Evolutionary conservation across 2,113 vertebrate species (phyloP).

Genomic region (Mobula birostris): DNA sequence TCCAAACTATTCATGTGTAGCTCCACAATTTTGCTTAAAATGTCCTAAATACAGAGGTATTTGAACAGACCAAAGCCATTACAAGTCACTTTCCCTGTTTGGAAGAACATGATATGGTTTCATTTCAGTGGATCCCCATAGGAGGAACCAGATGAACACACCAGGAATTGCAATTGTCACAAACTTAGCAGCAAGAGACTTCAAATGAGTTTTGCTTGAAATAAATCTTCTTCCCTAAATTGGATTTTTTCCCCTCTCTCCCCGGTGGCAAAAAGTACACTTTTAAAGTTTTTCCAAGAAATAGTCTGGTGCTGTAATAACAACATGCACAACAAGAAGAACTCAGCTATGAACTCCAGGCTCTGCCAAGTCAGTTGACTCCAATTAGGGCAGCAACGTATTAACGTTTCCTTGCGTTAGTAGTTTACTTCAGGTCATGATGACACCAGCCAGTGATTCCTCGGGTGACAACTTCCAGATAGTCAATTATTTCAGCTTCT

Average conservation of each 20-base stretch:
- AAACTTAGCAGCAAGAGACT: not conserved
- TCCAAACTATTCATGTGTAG: not conserved
- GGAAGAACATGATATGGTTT: not conserved
- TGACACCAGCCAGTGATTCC: too few relatives aligned
- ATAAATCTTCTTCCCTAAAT: not conserved
- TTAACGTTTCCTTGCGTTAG: not conserved
- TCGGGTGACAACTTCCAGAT: too few relatives aligned
- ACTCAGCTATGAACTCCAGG: not conserved
- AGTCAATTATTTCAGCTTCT: too few relatives aligned
- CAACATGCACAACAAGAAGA: not conserved
- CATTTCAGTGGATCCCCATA: not conserved
- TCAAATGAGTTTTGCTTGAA: not conserved
- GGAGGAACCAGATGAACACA: not conserved
- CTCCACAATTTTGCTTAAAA: not conserved
- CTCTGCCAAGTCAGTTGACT: not conserved
- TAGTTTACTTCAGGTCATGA: too few relatives aligned
- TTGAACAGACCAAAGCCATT: not conserved
- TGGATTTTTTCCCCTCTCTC: not conserved
- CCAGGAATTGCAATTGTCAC: not conserved
- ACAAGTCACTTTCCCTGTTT: not conserved
- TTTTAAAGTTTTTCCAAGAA: not conserved
- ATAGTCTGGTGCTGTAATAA: not conserved
- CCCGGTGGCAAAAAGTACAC: not conserved
- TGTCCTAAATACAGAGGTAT: not conserved
- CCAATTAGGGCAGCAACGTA: not conserved